Evolutionary conservation across 2,888 invertebrate genomes (phyloP).

Genomic region (Agapostemon virescens): DNA sequence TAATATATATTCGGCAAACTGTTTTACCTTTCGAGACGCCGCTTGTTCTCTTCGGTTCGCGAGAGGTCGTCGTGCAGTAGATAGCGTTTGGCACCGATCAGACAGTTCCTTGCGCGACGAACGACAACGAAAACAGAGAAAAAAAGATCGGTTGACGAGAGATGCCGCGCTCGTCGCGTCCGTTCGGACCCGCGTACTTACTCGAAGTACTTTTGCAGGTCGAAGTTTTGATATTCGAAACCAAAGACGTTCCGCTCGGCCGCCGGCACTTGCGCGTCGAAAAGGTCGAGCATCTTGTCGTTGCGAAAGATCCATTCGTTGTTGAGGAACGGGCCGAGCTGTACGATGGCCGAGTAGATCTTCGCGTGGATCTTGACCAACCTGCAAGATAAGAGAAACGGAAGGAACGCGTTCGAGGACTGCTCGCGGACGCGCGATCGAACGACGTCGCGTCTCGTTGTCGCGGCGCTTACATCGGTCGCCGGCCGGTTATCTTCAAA

Average conservation of each 20-base stretch:
- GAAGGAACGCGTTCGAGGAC: background rate
- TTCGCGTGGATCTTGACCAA: constrained; percentile 90
- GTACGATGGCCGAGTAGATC: constrained; percentile 88
- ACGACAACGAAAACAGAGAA: background rate
- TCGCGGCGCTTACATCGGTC: constrained; percentile 84
- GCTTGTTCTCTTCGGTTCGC: constrained; percentile 82
- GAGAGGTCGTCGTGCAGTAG: constrained; percentile 86
- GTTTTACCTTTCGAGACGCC: constrained; percentile 82
- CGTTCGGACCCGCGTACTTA: constrained; percentile 42
- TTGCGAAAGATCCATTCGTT: constrained; percentile 90
- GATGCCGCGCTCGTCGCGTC: background rate
- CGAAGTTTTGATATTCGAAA: constrained; percentile 82
- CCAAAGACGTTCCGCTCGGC: constrained; percentile 82
- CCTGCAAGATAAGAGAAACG: constrained; percentile 81
- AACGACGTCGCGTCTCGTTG: too few species aligned
- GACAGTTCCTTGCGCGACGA: constrained; percentile 78
- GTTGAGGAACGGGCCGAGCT: constrained; percentile 87
- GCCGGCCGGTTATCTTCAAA: constrained; percentile 85
- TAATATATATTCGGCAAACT: too few species aligned
- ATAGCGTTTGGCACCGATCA: constrained; percentile 85
- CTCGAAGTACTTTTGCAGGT: constrained; percentile 82
- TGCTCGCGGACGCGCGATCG: too few species aligned
- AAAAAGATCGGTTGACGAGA: background rate
- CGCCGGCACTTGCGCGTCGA: constrained; percentile 76
- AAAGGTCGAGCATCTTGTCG: constrained; percentile 80